Evolutionary conservation across 2,888 invertebrate genomes (phyloP).

Genomic region (Dryocosmus kuriphilus): DNA sequence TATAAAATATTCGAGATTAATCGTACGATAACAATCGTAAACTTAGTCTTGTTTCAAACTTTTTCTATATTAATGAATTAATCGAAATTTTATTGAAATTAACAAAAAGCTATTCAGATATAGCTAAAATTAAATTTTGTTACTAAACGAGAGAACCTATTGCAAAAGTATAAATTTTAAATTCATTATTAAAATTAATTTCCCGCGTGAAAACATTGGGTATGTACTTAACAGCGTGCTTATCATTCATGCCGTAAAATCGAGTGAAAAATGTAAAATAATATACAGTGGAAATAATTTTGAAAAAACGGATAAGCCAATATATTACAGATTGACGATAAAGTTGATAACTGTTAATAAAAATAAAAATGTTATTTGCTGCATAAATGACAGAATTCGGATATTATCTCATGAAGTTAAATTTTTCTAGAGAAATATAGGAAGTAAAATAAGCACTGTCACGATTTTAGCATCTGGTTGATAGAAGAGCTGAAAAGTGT

Average conservation of each 20-base stretch:
- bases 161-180: neutral
- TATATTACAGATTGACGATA: neutral
- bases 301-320: neutral
- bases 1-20: no score
- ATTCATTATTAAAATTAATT: neutral
- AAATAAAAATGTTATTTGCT: neutral
- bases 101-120: neutral
- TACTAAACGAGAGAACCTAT: neutral
- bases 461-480: conserved; percentile 5
- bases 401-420: neutral
- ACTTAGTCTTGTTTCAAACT: neutral
- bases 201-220: neutral
- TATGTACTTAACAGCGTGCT: neutral
- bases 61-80: neutral
- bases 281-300: no score
- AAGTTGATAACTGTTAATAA: neutral
- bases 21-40: no score
- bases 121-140: neutral
- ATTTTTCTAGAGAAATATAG: neutral
- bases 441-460: neutral
- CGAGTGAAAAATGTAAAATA: neutral
- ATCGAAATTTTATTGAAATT: neutral
- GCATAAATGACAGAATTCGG: neutral
- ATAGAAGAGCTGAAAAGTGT: conserved; percentile 6
- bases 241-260: neutral